phyloP scores from a whole-genome alignment of 2,797 vertebrate genomes.

The Babyrousa celebensis region DNA sequence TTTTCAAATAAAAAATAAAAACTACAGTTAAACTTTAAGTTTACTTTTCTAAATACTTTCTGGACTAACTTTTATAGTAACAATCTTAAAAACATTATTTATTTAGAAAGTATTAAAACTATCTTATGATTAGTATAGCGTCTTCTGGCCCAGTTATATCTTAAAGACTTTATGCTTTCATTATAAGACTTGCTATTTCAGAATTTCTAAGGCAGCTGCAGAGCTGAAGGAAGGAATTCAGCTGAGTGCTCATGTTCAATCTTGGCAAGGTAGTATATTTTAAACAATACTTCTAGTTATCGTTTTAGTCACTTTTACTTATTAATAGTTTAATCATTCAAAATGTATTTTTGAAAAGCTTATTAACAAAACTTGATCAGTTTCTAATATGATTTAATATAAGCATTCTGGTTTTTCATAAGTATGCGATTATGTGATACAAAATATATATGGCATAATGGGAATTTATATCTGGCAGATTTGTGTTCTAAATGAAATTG shows the following conservation, averaged over 20 bases:
- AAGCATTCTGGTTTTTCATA: slow-evolving; percentile 5
- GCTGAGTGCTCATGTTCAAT: neutral
- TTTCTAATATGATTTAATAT: slow-evolving; percentile 46
- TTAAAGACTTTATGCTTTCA: slow-evolving; percentile 59
- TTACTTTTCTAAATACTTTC: slow-evolving; percentile 53
- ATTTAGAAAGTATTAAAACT: slow-evolving; percentile 72
- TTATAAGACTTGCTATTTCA: neutral
- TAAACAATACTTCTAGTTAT: neutral
- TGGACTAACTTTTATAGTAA: slow-evolving; percentile 51
- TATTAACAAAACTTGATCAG: slow-evolving; percentile 49
- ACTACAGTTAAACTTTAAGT: neutral
- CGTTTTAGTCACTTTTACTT: slow-evolving; percentile 11
- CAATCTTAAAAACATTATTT: slow-evolving; percentile 69
- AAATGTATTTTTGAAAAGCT: slow-evolving; percentile 26
- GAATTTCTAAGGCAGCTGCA: neutral
- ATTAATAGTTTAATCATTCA: slow-evolving; percentile 25
- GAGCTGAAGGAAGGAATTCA: slow-evolving; percentile 70
- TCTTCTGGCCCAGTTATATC: slow-evolving; percentile 63
- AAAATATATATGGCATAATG: neutral
- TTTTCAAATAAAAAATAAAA: slow-evolving; percentile 43
- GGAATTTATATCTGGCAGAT: neutral
- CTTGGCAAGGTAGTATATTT: neutral
- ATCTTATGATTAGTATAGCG: slow-evolving; percentile 59
- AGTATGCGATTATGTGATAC: neutral
- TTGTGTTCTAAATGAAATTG: slow-evolving; percentile 37